Evolutionary conservation across 2,113 vertebrate species (phyloP).

Genomic region (Bolborhynchus lineola): DNA sequence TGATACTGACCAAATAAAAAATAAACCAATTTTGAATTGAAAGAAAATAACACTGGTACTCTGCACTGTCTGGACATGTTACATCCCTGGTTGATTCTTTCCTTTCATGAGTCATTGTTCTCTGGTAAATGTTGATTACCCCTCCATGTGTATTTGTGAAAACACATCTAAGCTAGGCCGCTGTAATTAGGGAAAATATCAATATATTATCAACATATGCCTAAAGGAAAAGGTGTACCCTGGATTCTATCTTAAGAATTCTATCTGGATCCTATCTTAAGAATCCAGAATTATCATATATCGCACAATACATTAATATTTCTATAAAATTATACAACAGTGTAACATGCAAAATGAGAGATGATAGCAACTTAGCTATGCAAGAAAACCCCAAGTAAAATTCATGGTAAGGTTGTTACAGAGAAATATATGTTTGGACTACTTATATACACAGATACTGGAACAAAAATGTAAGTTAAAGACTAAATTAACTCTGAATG

Average conservation of each 20-base stretch:
- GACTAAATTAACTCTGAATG: not conserved
- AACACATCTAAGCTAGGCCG: not conserved
- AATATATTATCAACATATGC: not conserved
- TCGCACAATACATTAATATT: not conserved
- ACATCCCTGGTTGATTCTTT: constrained; percentile 43
- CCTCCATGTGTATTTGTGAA: not conserved
- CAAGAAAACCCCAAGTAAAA: not conserved
- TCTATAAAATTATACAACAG: not conserved
- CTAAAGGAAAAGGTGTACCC: not conserved
- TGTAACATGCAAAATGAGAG: accelerated
- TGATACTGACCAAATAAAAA: not conserved
- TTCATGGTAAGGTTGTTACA: not conserved
- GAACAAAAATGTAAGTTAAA: not conserved
- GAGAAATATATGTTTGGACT: not conserved
- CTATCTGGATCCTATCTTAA: not conserved
- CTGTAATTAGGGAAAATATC: not conserved
- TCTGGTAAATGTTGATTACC: constrained; percentile 55
- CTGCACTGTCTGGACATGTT: constrained; percentile 47
- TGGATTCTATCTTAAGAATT: not conserved
- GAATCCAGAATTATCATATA: not conserved
- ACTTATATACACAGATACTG: not conserved
- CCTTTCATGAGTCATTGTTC: constrained; percentile 34
- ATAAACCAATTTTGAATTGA: constrained; percentile 53
- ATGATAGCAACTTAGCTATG: not conserved
- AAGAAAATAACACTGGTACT: constrained; percentile 52